Base-by-base conservation (phyloP, 2,113 vertebrate species). In the Dermatemys mawii region DNA sequence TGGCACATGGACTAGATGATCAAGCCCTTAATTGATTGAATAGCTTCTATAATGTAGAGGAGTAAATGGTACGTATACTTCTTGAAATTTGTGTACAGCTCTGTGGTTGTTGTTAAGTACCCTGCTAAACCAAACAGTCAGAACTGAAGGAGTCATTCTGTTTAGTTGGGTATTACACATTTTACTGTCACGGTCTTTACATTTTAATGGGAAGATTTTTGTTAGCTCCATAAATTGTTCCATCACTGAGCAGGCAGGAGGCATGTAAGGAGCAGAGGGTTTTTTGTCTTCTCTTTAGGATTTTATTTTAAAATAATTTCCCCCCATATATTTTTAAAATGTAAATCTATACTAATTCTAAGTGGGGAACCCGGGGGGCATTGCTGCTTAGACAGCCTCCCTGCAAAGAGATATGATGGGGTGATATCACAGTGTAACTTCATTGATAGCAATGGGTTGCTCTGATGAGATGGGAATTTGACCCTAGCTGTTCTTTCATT, bases 211-310 rank as follows among this genome's bases (percentile, higher is more conserved):
- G 48, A 86, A 85, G 78, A 21, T 78, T 92, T 70, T 92, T 95
- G 79, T 93, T 70, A 75, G 55, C 78, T 95, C 91, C 88, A 82
- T 89, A 86, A 94, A 94, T 49, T 75, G 49, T 57, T 90, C 82
- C 55, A 51, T 46, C 29, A 11, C 89, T 1, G 26, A 55, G 57
- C 19, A 91, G 55, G 63, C 54, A 94, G 76, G 73, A 87, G 63
- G 63, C 70, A 70, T 79, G 38, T 3, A 85, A 50, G 90, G 93
- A 90, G 48, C 57, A 88, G 79, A 83, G 85, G 17, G 27, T 6
- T 67, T 7, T 48, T 78, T 50, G 9, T 12, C 10, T 44, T 60
- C 29, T 50, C 38, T 83, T 87, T 0, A 1, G 44, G 41, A 48
- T 92, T 91, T 87, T 91, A 63, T 85, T 96, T 90, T 82, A 78